Evolutionary conservation across 1,140 invertebrate genomes (phyloP), one percentile per base, ranked within the genome.

Genomic region (Sinonovacula constricta): DNA sequence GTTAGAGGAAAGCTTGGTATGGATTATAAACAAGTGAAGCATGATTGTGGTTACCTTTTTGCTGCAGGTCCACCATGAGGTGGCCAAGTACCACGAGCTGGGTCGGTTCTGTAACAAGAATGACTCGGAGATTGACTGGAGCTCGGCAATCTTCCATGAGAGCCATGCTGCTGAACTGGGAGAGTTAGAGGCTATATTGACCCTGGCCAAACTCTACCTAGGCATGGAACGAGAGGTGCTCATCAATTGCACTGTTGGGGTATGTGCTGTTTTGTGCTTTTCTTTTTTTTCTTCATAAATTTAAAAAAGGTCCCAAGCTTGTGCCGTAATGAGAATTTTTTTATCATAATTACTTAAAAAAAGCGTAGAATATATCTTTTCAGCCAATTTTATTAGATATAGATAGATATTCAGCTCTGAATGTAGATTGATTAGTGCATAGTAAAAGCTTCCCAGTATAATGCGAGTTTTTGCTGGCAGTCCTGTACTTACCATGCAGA

Each of bases 31-130:
- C n/a, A n/a, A n/a, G n/a, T n/a, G n/a, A n/a, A n/a, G n/a, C n/a
- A n/a, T n/a, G n/a, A n/a, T n/a, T n/a, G 31, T 63, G 36, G 14
- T 4, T 39, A 65, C 39, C 33, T 18, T 36, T 57, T 57, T 70
- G 31, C 49, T 74, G 57, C 85, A 93, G 91, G 91, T 93, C 79
- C 93, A 93, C 85, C 90, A 93, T 77, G 93, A 93, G 77, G 84
- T 93, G 81, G 91, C 92, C 14, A 92, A 92, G 75, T 93, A 93
- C 83, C 92, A 94, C 82, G 93, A 93, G 85, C 70, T 92, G 1
- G 92, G 93, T 26, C 88, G 93, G 28, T 93, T 94, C 15, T 72
- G 80, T 31, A 84, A 84, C 14, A 63, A 77, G 30, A 74, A 72
- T 12, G 72, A 81, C 45, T 80, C 80, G n/a, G 22, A 84, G 71